These are phyloP conservation scores for Heliconius hortense DNA, from an alignment of 2,888 invertebrate species.

Conservation along the genomic window DNA sequence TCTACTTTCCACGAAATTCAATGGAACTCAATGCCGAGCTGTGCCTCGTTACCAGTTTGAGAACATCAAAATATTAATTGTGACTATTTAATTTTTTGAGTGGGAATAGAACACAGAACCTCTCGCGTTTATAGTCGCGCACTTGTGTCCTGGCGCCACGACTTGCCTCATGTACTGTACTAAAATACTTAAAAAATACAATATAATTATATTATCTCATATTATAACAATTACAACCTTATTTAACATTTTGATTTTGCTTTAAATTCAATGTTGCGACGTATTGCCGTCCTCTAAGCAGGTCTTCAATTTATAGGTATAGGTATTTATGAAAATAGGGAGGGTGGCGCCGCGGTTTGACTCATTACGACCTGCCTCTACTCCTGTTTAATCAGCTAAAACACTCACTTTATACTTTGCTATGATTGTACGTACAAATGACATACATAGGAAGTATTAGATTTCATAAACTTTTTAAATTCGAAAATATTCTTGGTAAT, in stretches of 20 bases:
- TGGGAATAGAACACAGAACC: too few relatives aligned
- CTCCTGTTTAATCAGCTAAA: not conserved
- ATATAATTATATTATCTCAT: too few relatives aligned
- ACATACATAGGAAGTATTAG: not conserved
- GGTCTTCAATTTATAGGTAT: not conserved
- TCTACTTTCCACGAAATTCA: too few relatives aligned
- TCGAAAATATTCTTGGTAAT: not conserved
- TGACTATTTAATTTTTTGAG: too few relatives aligned
- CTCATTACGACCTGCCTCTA: not conserved
- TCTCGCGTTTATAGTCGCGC: too few relatives aligned
- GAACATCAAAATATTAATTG: too few relatives aligned
- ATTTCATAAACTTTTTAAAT: not conserved
- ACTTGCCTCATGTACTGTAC: too few relatives aligned
- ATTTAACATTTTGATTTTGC: not conserved
- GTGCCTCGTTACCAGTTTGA: too few relatives aligned
- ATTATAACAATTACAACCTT: too few relatives aligned
- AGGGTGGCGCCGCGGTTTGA: constrained; percentile 1
- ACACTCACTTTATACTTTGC: not conserved
- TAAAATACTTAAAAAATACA: too few relatives aligned
- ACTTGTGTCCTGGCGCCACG: too few relatives aligned
- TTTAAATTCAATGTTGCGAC: not conserved
- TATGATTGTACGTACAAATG: not conserved
- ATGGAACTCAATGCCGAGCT: too few relatives aligned
- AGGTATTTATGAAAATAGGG: not conserved
- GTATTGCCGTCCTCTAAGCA: not conserved